These are phyloP conservation scores for Galeopterus variegatus DNA, from an alignment of 2,113 vertebrate species.

Conservation along the genomic window DNA sequence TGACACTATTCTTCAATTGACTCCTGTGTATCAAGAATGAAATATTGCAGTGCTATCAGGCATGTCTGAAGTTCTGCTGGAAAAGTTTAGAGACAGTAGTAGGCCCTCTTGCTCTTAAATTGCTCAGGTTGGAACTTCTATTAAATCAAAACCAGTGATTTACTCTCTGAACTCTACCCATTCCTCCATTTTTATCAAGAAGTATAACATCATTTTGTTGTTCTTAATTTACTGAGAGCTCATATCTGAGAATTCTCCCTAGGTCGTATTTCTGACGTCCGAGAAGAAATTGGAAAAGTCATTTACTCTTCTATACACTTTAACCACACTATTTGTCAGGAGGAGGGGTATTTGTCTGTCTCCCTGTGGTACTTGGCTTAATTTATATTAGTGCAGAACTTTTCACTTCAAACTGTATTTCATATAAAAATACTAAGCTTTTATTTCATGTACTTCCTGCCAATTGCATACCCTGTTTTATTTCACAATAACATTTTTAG, in stretches of 20 bases:
- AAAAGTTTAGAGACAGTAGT: not conserved
- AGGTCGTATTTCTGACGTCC: constrained; percentile 65
- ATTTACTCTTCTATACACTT: constrained; percentile 56
- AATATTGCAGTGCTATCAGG: not conserved
- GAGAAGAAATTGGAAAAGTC: constrained; percentile 65
- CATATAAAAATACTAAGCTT: constrained; percentile 66
- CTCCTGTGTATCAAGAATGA: not conserved
- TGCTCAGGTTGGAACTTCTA: not conserved
- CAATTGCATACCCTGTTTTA: constrained; percentile 67
- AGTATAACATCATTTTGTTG: constrained; percentile 41
- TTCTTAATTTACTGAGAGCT: constrained; percentile 62
- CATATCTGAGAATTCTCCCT: constrained; percentile 58
- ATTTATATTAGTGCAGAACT: constrained; percentile 67
- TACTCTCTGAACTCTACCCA: not conserved
- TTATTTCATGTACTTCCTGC: constrained; percentile 72
- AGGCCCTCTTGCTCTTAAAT: not conserved
- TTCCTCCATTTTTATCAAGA: constrained; percentile 56
- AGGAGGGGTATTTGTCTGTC: constrained; percentile 53
- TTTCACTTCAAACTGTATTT: constrained; percentile 64
- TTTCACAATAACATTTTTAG: constrained; percentile 75
- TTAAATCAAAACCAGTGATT: constrained; percentile 38
- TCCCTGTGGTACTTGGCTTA: constrained; percentile 50
- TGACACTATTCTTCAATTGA: accelerated
- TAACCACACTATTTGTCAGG: constrained; percentile 14
- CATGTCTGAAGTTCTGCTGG: not conserved